phyloP scores from a whole-genome alignment of 64 coral and sea anemone species.

The Dendronephthya gigantea region DNA sequence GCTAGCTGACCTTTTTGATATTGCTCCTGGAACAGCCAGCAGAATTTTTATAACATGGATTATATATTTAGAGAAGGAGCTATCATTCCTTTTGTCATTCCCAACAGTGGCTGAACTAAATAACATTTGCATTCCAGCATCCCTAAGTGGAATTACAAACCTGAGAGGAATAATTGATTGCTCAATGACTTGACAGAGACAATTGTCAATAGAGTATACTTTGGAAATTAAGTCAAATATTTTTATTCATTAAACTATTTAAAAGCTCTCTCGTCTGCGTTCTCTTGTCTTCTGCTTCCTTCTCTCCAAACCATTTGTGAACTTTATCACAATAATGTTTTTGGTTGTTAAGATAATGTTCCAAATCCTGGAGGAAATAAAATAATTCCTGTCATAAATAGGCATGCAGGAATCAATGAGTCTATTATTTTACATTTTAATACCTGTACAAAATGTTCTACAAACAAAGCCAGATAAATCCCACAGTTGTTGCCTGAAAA shows the following conservation, averaged over 20 bases:
- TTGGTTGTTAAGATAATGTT: background rate
- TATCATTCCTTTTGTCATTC: constrained; percentile 8
- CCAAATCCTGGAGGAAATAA: background rate
- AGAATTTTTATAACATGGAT: constrained; percentile 18
- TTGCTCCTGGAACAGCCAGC: background rate
- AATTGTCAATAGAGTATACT: background rate
- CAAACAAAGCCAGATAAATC: constrained; percentile 4
- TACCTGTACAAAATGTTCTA: constrained; percentile 8
- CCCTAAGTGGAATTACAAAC: background rate
- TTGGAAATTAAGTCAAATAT: background rate
- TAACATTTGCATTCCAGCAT: background rate
- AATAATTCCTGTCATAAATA: too few relatives aligned
- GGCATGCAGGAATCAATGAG: too few relatives aligned
- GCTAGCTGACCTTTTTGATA: constrained; percentile 4
- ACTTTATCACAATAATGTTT: background rate
- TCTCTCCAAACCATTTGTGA: background rate
- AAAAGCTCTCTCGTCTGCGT: background rate
- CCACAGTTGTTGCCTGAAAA: background rate
- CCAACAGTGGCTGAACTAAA: constrained; percentile 20
- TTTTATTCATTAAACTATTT: background rate
- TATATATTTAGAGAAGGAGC: background rate
- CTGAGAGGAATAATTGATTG: constrained; percentile 15
- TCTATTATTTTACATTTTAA: too few relatives aligned
- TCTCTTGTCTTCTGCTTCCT: background rate
- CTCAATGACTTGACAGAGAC: background rate